phyloP scores from a whole-genome alignment of 2,888 invertebrate species.

The Cantharis nigra region DNA sequence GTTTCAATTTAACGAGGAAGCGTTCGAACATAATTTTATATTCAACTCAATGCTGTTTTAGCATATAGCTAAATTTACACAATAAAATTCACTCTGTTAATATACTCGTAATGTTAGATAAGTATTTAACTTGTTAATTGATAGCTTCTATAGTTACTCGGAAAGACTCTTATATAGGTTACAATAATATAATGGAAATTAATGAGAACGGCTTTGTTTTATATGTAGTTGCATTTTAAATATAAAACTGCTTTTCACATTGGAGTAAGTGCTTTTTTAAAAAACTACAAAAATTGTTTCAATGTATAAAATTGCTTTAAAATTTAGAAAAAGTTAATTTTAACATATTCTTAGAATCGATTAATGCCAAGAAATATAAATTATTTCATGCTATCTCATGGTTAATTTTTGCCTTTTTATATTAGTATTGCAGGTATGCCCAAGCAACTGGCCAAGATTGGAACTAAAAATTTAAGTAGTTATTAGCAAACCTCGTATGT shows the following conservation, averaged over 20 bases:
- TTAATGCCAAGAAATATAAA: too few relatives aligned
- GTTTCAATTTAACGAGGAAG: constrained; percentile 5
- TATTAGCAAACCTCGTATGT: too few relatives aligned
- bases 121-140: not conserved
- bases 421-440: too few relatives aligned
- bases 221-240: not conserved
- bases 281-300: too few relatives aligned
- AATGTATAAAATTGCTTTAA: too few relatives aligned
- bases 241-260: not conserved
- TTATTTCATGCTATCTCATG: too few relatives aligned
- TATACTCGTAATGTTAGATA: not conserved
- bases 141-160: not conserved
- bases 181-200: not conserved
- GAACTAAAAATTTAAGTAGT: too few relatives aligned
- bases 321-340: too few relatives aligned
- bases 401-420: too few relatives aligned
- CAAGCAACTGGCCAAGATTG: too few relatives aligned
- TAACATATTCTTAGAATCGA: too few relatives aligned
- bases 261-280: not conserved
- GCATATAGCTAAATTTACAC: not conserved
- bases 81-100: not conserved
- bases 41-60: not conserved
- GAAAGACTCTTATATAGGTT: not conserved
- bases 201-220: not conserved
- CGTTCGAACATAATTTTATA: not conserved